phyloP scores from a whole-genome alignment of 2,113 vertebrate genomes.

The Equus przewalskii region DNA sequence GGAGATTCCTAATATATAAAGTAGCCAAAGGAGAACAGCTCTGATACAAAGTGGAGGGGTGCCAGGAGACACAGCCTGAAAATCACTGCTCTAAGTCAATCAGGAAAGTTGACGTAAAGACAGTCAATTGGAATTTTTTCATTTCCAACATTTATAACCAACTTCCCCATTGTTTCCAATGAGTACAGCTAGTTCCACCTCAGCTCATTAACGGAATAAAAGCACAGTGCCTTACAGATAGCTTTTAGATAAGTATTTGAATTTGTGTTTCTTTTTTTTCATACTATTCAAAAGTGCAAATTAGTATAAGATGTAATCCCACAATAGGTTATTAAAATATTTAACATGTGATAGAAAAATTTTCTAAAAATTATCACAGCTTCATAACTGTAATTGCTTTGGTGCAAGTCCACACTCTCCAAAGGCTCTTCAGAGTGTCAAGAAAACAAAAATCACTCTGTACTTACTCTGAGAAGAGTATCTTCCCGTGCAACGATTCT shows the following conservation, averaged over 20 bases:
- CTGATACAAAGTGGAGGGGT: neutral
- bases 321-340: constrained; percentile 46
- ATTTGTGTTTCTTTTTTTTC: constrained; percentile 19
- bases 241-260: constrained; percentile 24
- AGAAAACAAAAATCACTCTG: constrained; percentile 38
- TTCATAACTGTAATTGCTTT: neutral
- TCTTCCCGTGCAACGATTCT: constrained; percentile 37
- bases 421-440: neutral
- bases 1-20: neutral
- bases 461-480: neutral
- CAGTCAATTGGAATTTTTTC: neutral
- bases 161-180: neutral
- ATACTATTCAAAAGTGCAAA: constrained; percentile 63
- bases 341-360: constrained; percentile 1
- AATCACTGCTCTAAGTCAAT: neutral
- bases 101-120: neutral
- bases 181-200: neutral
- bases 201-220: constrained; percentile 30
- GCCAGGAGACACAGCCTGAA: neutral
- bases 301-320: neutral
- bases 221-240: neutral
- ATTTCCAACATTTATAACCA: neutral
- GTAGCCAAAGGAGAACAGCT: neutral
- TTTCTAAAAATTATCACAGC: neutral
- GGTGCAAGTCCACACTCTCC: neutral